A percentile compares a stretch with the other conserved stretches of the same genome.
Evolutionary conservation across 2,113 vertebrate species (phyloP).

Genomic region (Pelobates fuscus): DNA sequence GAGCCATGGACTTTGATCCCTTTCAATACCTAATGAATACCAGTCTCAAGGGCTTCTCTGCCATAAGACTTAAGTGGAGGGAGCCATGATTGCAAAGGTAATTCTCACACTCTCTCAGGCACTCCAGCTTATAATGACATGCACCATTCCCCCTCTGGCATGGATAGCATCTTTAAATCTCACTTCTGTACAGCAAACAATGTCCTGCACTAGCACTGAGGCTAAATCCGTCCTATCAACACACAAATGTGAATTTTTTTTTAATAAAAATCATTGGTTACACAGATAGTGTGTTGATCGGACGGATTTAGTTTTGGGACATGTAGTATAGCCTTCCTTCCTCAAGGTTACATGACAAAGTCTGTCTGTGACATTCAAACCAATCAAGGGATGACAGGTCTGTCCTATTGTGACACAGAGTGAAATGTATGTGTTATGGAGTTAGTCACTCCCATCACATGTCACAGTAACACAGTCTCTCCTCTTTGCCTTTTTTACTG

Average conservation of each 20-base stretch:
- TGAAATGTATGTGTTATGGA: not conserved
- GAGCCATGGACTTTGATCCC: conserved; percentile 53
- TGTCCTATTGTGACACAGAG: not conserved
- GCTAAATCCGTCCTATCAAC: not conserved
- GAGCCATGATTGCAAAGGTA: not conserved
- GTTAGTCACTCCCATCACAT: not conserved
- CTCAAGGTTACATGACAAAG: not conserved
- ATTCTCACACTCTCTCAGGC: not conserved
- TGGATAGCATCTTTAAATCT: no score
- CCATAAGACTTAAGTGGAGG: not conserved
- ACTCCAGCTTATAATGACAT: not conserved
- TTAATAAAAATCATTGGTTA: no score
- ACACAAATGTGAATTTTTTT: no score
- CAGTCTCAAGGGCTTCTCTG: not conserved
- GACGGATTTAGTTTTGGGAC: not conserved
- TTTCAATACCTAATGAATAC: not conserved
- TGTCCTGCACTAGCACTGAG: not conserved
- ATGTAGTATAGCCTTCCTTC: not conserved
- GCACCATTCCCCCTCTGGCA: not conserved
- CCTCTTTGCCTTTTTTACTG: not conserved
- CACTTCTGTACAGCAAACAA: no score
- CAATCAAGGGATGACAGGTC: no score
- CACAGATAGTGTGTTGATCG: no score
- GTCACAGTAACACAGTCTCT: not conserved
- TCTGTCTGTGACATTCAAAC: not conserved